Evolutionary conservation across 2,113 vertebrate species (phyloP).

Genomic region (Ranitomeya variabilis): DNA sequence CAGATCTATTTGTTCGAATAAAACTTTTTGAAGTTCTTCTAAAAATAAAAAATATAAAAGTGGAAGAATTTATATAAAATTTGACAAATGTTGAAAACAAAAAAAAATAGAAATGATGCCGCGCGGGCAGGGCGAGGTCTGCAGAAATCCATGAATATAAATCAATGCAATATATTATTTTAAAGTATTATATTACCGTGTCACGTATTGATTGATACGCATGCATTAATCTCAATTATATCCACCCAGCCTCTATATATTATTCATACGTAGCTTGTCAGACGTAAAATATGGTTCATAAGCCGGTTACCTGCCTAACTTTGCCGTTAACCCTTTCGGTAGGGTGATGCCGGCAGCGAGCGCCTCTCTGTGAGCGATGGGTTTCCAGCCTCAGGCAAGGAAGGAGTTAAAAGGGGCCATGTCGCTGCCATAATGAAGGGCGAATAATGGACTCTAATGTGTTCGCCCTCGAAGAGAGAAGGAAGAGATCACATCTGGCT

Average conservation of each 20-base stretch:
- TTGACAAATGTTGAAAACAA: constrained; percentile 66
- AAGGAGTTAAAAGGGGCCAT: constrained; percentile 41
- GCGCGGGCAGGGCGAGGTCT: constrained; percentile 73
- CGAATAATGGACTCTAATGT: constrained; percentile 44
- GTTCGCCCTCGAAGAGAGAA: constrained; percentile 27
- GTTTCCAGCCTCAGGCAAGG: constrained; percentile 27
- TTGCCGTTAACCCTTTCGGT: constrained; percentile 38
- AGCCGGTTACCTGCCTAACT: constrained; percentile 72
- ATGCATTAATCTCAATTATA: constrained; percentile 89
- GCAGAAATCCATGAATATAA: constrained; percentile 86
- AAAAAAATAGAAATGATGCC: constrained; percentile 73
- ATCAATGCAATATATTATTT: constrained; percentile 89
- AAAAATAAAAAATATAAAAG: constrained; percentile 42
- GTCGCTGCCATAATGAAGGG: constrained; percentile 25
- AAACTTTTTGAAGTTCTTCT: constrained; percentile 99
- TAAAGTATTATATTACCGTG: constrained; percentile 84
- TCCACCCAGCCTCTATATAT: constrained; percentile 83
- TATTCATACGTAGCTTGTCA: constrained; percentile 85
- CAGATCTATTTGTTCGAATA: constrained; percentile 96
- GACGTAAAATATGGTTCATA: constrained; percentile 79
- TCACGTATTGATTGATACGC: constrained; percentile 85
- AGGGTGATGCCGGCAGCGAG: not conserved
- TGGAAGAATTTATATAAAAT: not conserved
- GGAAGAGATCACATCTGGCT: constrained; percentile 17
- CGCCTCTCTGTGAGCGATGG: constrained; percentile 4